Base-by-base conservation (phyloP, 2,797 vertebrate genomes). In the Brachyalestes nurse region DNA sequence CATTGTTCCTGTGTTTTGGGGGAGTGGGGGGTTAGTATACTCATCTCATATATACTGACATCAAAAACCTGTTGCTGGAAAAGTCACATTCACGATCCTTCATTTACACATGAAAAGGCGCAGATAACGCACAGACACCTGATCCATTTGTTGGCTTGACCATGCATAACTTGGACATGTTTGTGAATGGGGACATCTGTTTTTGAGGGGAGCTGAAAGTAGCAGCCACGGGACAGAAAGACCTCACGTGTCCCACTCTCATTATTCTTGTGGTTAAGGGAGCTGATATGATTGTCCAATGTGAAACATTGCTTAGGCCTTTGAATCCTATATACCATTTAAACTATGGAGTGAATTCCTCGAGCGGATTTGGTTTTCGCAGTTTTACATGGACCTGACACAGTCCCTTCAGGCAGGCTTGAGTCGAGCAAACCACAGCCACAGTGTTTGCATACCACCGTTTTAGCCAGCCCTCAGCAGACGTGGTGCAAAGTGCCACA, bases 71-170 rank as follows among this genome's bases (percentile, higher is more conserved):
- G 75, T 86, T 83, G 78, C 78, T 53, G 47, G 76, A 82, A 75
- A 83, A 83, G 83, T 84, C 80, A 86, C 83, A 81, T 82, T 86
- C 80, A 83, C 21, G 40, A 81, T 84, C 82, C 83, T 67, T 81
- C 82, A 86, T 87, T 87, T 84, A 83, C 86, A 87, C 84, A 86
- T 87, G 84, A 87, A 84, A 85, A 86, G 78, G 67, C 40, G 61
- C 75, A 80, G 75, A 85, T 85, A 81, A 83, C 69, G 69, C 66
- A 47, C 64, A 74, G 83, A 84, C 78, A 83, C 80, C 84, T 77
- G 74, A 87, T 85, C 84, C 86, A 76, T 79, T 86, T 60, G 65
- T 76, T 75, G 42, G n/a, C 10, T 5, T 70, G 62, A 76, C 82
- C 58, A 58, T 49, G 74, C 75, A 84, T 78, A 65, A 84, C 80